Percentiles rank a stretch among this genome's conserved stretches.
Evolutionary conservation across 2,113 vertebrate species (phyloP).

Genomic region (Passerina amoena): DNA sequence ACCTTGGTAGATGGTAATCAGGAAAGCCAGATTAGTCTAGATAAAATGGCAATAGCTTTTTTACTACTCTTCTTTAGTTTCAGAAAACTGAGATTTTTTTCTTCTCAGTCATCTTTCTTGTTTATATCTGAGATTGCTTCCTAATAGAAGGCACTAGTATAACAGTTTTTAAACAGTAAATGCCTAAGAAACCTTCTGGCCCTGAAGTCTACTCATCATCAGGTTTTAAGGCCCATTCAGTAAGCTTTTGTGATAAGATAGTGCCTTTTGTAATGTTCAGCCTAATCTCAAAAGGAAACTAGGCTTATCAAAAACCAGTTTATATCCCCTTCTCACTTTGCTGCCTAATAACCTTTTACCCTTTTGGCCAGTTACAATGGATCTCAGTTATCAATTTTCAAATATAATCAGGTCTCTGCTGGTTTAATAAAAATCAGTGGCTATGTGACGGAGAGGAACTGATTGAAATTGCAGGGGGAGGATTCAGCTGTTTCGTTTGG

Average conservation of each 20-base stretch:
- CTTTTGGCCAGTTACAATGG: background rate
- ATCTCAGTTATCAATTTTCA: background rate
- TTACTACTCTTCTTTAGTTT: background rate
- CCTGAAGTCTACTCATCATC: background rate
- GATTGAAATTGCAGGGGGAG: background rate
- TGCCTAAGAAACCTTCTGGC: background rate
- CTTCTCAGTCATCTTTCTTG: background rate
- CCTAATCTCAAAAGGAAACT: background rate
- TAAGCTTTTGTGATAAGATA: background rate
- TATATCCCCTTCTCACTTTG: background rate
- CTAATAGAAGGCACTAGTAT: background rate
- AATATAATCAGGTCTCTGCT: background rate
- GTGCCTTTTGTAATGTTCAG: background rate
- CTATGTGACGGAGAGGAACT: background rate
- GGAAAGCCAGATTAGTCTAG: background rate
- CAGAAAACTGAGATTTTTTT: background rate
- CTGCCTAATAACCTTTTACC: background rate
- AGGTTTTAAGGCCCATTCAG: background rate
- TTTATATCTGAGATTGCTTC: background rate
- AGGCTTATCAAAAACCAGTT: background rate
- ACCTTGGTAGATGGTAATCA: background rate
- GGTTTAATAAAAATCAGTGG: background rate
- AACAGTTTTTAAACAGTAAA: background rate
- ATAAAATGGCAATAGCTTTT: background rate
- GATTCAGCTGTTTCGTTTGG: background rate